A percentile compares a stretch with the other conserved stretches of the same genome.
Conservation (phyloP, 2,797 vertebrate genomes). For the Tolypeutes matacus region DNA sequence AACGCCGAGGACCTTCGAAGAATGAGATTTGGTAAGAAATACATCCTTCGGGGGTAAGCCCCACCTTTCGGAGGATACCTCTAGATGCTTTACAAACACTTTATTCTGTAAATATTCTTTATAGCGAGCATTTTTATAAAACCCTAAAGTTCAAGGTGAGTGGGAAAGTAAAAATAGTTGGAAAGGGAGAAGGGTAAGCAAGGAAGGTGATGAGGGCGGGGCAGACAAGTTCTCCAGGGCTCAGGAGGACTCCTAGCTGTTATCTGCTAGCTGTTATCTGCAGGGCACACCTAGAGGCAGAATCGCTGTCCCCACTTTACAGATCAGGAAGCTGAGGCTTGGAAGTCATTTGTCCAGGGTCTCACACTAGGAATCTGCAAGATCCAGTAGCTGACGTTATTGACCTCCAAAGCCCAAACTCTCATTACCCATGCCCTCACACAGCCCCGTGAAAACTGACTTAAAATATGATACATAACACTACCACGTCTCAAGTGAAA, state of each 20-base stretch:
- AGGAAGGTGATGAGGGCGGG: not conserved
- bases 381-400: not conserved
- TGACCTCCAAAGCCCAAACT: not conserved
- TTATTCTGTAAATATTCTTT: not conserved
- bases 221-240: not conserved
- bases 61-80: not conserved
- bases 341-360: not conserved
- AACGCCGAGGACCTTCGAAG: conserved; percentile 91
- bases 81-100: not conserved
- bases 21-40: conserved; percentile 66
- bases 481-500: not conserved
- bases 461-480: not conserved
- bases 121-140: not conserved
- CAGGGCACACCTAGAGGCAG: not conserved
- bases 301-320: too few relatives aligned
- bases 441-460: not conserved
- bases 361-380: not conserved
- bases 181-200: not conserved
- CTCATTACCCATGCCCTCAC: not conserved
- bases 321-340: not conserved
- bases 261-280: not conserved
- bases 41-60: not conserved
- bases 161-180: not conserved
- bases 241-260: not conserved
- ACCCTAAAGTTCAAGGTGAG: not conserved